These are phyloP conservation scores for Nipponacmea schrenckii DNA, from an alignment of 2,888 invertebrate species.

Conservation along the genomic window DNA sequence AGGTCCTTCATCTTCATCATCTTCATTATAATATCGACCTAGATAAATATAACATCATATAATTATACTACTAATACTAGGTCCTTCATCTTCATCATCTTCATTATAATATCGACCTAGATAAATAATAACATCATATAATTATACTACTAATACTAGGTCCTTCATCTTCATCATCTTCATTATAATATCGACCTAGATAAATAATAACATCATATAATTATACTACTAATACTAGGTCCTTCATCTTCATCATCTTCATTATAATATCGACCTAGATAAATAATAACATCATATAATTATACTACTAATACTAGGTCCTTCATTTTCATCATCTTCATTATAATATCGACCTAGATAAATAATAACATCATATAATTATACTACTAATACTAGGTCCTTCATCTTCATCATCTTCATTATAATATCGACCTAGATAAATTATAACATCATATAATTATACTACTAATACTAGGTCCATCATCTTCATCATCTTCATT, in stretches of 20 bases:
- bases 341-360: constrained; percentile 38
- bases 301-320: constrained; percentile 59
- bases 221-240: no score
- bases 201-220: no score
- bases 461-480: constrained; percentile 58
- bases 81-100: no score
- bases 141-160: no score
- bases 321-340: constrained; percentile 61
- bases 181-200: no score
- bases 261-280: no score
- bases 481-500: constrained; percentile 45
- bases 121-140: no score
- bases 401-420: constrained; percentile 45
- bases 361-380: constrained; percentile 31
- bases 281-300: constrained; percentile 28
- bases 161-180: no score
- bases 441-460: background rate
- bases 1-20: constrained; percentile 61
- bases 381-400: constrained; percentile 61
- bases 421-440: background rate
- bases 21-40: constrained; percentile 30
- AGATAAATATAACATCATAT: background rate
- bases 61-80: background rate
- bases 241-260: no score
- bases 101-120: no score